phyloP scores from a whole-genome alignment of 2,888 invertebrate genomes.

The Spilosoma lubricipeda region DNA sequence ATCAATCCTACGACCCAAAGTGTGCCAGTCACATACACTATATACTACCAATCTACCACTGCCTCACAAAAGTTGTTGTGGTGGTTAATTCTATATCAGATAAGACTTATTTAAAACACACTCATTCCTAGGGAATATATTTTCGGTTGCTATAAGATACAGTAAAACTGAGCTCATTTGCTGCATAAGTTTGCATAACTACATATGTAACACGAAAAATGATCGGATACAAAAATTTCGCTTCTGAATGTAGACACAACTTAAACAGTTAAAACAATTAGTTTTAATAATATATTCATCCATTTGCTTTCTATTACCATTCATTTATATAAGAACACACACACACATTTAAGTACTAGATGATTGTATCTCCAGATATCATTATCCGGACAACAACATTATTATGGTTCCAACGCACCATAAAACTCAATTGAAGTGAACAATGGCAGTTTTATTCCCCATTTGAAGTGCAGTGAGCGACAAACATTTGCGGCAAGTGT shows the following conservation, averaged over 20 bases:
- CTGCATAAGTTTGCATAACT: neutral
- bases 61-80: no score
- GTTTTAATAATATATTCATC: neutral
- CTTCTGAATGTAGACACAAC: neutral
- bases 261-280: neutral
- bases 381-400: slow-evolving; percentile 61
- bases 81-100: neutral
- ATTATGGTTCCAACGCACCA: slow-evolving; percentile 66
- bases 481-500: slow-evolving; percentile 80
- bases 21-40: no score
- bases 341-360: slow-evolving; percentile 27
- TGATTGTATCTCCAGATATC: slow-evolving; percentile 33
- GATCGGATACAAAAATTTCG: neutral
- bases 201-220: neutral
- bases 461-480: slow-evolving; percentile 63
- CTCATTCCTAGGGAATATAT: no score
- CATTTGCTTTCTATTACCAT: neutral
- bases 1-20: no score
- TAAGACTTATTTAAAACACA: neutral
- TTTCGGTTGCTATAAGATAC: neutral
- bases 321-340: neutral
- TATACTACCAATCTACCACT: no score
- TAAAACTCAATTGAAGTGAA: slow-evolving; percentile 62
- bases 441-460: slow-evolving; percentile 69
- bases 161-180: neutral